Percentiles rank a stretch among this genome's conserved stretches.
phyloP scores from a whole-genome alignment of 2,888 invertebrate genomes.

The Ormyrus rosae region DNA sequence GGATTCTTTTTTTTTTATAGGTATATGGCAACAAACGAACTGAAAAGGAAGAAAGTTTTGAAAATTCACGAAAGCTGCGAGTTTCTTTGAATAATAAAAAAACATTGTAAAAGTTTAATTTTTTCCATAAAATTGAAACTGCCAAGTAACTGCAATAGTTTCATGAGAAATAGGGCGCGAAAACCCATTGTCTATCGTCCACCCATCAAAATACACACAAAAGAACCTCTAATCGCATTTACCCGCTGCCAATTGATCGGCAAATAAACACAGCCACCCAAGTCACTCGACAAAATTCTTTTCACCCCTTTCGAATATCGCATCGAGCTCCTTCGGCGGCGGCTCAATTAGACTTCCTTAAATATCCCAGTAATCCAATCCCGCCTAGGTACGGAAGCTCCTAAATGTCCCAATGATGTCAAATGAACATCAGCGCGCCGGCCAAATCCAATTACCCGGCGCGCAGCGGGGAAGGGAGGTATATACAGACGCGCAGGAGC shows the following conservation, averaged over 20 bases:
- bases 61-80: background rate
- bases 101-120: background rate
- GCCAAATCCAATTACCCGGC: constrained; percentile 71
- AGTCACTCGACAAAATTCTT: constrained; percentile 37
- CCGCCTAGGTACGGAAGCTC: constrained; percentile 57
- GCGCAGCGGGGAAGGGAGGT: constrained; percentile 53
- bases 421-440: constrained; percentile 72
- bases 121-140: too few species aligned
- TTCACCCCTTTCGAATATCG: constrained; percentile 32
- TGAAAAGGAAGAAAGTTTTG: background rate
- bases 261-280: background rate
- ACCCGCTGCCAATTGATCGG: background rate
- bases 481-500: background rate
- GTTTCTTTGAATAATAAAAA: too few species aligned
- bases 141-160: too few species aligned
- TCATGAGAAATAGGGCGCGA: too few species aligned
- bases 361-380: constrained; percentile 69
- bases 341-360: constrained; percentile 58
- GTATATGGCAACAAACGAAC: background rate
- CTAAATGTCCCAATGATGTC: constrained; percentile 72
- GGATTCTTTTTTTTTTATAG: too few species aligned
- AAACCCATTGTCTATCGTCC: too few species aligned
- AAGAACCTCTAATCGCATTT: too few species aligned
- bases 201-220: too few species aligned
- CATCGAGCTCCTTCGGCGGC: background rate